Conservation (phyloP, 2,888 invertebrate genomes). For the Drosophila pseudotalamancana region DNA sequence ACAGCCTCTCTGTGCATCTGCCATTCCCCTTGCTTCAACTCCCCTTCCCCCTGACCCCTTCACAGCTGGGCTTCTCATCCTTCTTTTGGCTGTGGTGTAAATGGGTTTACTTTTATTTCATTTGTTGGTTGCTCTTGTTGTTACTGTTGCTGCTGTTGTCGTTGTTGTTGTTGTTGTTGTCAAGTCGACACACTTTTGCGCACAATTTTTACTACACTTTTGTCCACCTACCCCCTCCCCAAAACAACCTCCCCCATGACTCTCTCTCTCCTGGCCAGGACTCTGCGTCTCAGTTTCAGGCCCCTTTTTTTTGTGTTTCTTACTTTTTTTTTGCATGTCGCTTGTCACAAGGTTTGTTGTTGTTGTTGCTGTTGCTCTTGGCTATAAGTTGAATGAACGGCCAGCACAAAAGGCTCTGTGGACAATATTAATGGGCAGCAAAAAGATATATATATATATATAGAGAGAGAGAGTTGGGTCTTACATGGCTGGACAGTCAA, state of each 20-base stretch:
- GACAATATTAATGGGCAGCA: conserved; percentile 49
- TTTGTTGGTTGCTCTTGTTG: conserved; percentile 46
- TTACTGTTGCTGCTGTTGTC: conserved; percentile 19
- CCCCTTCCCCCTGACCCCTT: not conserved
- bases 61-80: conserved; percentile 34
- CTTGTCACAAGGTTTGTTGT: conserved; percentile 43
- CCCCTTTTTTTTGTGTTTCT: conserved; percentile 2
- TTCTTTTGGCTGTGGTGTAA: conserved; percentile 65
- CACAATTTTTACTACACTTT: conserved; percentile 64
- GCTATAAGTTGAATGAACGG: conserved; percentile 64
- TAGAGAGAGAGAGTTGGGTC: conserved; percentile 34
- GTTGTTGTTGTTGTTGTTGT: conserved; percentile 40
- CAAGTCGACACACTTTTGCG: conserved; percentile 78
- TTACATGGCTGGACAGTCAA: conserved; percentile 16
- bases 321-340: conserved; percentile 44
- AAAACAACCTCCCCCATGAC: not conserved
- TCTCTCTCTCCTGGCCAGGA: conserved; percentile 13
- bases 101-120: conserved; percentile 80
- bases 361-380: conserved; percentile 25
- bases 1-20: no score
- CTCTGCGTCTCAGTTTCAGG: conserved; percentile 26
- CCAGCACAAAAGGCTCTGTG: conserved; percentile 47
- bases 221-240: conserved; percentile 48
- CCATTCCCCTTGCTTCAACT: no score
- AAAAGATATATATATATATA: conserved; percentile 28